Evolutionary conservation across 2,888 invertebrate species (phyloP).

Genomic region (Zootermopsis nevadensis): DNA sequence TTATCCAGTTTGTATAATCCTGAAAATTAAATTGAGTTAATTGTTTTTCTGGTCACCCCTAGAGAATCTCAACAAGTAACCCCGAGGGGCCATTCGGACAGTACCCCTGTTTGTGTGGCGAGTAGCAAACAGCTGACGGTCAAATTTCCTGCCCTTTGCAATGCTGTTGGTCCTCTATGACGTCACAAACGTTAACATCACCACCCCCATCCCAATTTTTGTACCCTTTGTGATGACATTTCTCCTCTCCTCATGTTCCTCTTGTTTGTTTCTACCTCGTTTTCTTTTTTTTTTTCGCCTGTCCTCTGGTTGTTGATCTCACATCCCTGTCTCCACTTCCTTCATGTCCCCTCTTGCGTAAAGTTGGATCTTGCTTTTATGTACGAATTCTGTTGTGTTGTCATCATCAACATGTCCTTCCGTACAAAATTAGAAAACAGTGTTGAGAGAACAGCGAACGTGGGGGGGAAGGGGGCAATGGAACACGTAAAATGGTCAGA

Average conservation of each 20-base stretch:
- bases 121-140: conserved; percentile 47
- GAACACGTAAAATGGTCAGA: neutral
- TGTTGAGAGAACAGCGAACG: neutral
- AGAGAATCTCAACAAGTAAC: neutral
- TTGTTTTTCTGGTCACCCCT: conserved; percentile 27
- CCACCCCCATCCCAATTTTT: conserved; percentile 19
- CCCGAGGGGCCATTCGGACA: conserved; percentile 21
- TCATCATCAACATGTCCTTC: conserved; percentile 28
- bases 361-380: conserved; percentile 35
- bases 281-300: neutral
- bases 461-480: neutral
- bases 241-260: conserved; percentile 33
- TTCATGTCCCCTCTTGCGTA: conserved; percentile 20
- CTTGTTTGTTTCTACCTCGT: conserved; percentile 10
- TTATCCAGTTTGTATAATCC: neutral
- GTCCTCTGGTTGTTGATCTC: neutral
- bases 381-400: conserved; percentile 3
- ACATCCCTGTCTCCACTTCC: conserved; percentile 11
- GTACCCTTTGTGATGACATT: conserved; percentile 37
- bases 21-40: neutral
- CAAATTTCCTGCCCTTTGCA: conserved; percentile 49
- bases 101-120: conserved; percentile 26
- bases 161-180: conserved; percentile 34
- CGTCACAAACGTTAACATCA: conserved; percentile 29
- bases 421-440: conserved; percentile 33